phyloP scores from a whole-genome alignment of 2,113 vertebrate genomes.

The Clarias magur region DNA sequence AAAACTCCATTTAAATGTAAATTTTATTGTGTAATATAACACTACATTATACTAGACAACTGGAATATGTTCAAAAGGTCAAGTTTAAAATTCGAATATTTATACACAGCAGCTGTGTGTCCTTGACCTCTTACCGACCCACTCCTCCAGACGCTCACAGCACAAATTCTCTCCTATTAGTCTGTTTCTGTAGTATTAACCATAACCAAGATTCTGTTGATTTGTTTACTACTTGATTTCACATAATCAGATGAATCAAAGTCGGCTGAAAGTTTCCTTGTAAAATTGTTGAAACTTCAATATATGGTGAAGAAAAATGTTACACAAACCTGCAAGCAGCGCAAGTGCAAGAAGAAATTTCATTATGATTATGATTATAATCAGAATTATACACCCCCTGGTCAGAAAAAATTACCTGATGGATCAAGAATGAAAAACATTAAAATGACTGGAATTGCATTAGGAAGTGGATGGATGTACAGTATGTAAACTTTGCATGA shows the following conservation, averaged over 20 bases:
- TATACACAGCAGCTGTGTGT: neutral
- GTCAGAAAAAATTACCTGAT: too few relatives aligned
- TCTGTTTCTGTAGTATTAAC: neutral
- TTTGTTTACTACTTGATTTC: neutral
- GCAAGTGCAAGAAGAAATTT: too few relatives aligned
- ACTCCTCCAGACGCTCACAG: neutral
- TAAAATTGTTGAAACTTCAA: neutral
- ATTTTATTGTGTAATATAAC: neutral
- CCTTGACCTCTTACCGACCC: neutral
- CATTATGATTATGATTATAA: too few relatives aligned
- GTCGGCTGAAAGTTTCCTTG: neutral
- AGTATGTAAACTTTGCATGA: too few relatives aligned
- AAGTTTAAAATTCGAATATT: constrained; percentile 7
- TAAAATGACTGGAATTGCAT: too few relatives aligned
- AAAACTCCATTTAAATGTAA: constrained; percentile 20
- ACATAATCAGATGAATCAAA: neutral
- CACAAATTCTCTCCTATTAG: neutral
- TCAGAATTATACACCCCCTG: too few relatives aligned
- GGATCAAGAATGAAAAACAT: too few relatives aligned
- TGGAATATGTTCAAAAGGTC: neutral
- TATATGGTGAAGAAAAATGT: neutral
- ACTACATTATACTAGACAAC: constrained; percentile 7
- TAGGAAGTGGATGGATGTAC: too few relatives aligned
- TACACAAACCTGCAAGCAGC: too few relatives aligned
- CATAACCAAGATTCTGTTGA: neutral